These are phyloP conservation scores for Achlya flavicornis DNA, from an alignment of 2,888 invertebrate species.

Conservation along the genomic window DNA sequence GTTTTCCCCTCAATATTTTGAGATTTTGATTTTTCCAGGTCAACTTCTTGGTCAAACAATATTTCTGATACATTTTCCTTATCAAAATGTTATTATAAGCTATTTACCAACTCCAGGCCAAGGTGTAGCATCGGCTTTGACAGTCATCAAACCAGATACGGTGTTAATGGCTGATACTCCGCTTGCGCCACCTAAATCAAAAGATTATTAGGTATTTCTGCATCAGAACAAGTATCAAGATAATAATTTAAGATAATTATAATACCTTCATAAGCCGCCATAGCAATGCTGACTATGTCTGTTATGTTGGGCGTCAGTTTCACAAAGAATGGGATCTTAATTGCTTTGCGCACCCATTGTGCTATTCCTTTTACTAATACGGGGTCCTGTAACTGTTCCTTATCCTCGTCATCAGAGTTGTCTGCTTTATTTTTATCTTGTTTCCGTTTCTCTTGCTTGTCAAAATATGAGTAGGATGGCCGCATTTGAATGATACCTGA, in stretches of 20 bases:
- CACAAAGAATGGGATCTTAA: constrained; percentile 97
- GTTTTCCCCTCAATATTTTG: too few relatives aligned
- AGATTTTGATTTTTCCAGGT: too few relatives aligned
- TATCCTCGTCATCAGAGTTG: constrained; percentile 76
- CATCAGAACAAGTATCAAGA: neutral
- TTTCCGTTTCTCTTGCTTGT: constrained; percentile 89
- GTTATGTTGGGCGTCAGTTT: constrained; percentile 99
- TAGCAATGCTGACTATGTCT: constrained; percentile 94
- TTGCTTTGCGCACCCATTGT: constrained; percentile 92
- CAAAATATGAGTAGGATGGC: constrained; percentile 91
- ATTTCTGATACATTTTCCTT: too few relatives aligned
- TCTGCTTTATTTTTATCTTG: constrained; percentile 82
- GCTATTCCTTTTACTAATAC: constrained; percentile 94
- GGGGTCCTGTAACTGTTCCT: constrained; percentile 88
- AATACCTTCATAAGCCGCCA: constrained; percentile 94
- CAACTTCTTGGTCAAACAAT: too few relatives aligned
- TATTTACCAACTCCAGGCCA: constrained; percentile 95
- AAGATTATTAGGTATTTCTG: neutral
- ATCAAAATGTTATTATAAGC: neutral
- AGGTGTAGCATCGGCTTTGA: constrained; percentile 91
- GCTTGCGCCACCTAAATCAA: constrained; percentile 89
- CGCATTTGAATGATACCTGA: constrained; percentile 89
- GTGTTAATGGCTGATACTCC: constrained; percentile 99
- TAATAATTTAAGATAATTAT: constrained; percentile 1
- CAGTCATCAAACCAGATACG: constrained; percentile 96